Evolutionary conservation across 2,888 invertebrate genomes (phyloP).

Genomic region (Drosophila colorata): DNA sequence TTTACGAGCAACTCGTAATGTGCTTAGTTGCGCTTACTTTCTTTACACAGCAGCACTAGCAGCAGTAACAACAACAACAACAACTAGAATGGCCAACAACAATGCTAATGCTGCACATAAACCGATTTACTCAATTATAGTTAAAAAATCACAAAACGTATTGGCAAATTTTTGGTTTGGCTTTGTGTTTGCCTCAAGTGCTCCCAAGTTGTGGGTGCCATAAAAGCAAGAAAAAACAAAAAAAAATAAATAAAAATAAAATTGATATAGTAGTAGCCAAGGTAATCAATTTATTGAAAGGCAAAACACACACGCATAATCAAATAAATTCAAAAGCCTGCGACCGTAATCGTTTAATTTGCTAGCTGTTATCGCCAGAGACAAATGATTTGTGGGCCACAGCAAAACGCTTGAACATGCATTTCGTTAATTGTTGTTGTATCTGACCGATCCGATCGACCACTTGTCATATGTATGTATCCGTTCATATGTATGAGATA

Average conservation of each 20-base stretch:
- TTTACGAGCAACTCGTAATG: conserved; percentile 60
- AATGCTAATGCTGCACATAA: conserved; percentile 73
- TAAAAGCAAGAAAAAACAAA: conserved; percentile 23
- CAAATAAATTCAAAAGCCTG: conserved; percentile 31
- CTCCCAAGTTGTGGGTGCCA: conserved; percentile 49
- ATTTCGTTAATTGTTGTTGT: conserved; percentile 51
- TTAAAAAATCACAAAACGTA: conserved; percentile 53
- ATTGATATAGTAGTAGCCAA: conserved; percentile 49
- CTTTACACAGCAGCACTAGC: conserved; percentile 49
- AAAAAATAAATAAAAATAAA: conserved; percentile 5
- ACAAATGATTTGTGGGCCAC: conserved; percentile 38
- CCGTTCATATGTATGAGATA: background rate
- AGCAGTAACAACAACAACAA: conserved; percentile 19
- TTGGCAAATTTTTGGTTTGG: conserved; percentile 26
- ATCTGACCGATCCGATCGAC: conserved; percentile 18
- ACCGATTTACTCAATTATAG: conserved; percentile 80
- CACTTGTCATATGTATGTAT: background rate
- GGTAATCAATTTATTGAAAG: conserved; percentile 48
- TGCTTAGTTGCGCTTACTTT: conserved; percentile 79
- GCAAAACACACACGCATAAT: conserved; percentile 6
- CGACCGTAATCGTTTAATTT: conserved; percentile 70
- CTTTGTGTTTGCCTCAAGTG: conserved; percentile 49
- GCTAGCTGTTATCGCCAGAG: conserved; percentile 46
- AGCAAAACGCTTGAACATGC: conserved; percentile 60
- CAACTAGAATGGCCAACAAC: conserved; percentile 41